Evolutionary conservation across 2,888 invertebrate species (phyloP), one percentile per base, ranked within the genome.

Genomic region (Diarsia rubi): DNA sequence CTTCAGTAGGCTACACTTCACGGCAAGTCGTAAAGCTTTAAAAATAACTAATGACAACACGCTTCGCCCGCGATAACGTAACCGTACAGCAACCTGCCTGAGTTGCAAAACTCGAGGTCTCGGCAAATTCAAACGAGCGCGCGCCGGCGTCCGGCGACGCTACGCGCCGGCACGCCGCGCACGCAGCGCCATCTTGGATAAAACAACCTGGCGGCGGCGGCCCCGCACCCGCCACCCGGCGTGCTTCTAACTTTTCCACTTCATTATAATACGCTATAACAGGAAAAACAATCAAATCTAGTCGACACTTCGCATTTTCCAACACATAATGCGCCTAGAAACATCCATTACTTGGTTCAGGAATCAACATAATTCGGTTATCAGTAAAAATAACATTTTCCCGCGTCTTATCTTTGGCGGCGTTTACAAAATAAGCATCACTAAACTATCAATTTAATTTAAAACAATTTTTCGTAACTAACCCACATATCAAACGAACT

Each of bases 11-110:
- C 89, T 83, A 85, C 84, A 85, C 79, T 75, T 76, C 79, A 86
- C 83, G 74, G 86, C 88, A 79, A 90, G 87, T 89, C 92, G 89
- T 90, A 91, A 91, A 92, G 89, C 92, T 94, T 93, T 95, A 96
- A 95, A 95, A 96, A 96, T 96, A 96, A 95, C 94, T 92, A 94
- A 94, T 96, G 96, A 96, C 95, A 96, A 95, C 95, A 95, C 90
- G 92, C 95, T 93, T 91, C 93, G 94, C 94, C 94, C 92, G 93
- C 93, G 92, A 92, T 94, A 96, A 95, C 95, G 96, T 95, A 96
- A 94, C 92, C 84, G 92, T 89, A 86, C 85, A 85, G 86, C 86
- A 86, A 85, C 88, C 76, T 77, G 76, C 76, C 90, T 80, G 89
- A 92, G 93, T 96, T 94, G 95, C 94, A 94, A 95, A 95, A 95